Evolutionary conservation across 2,888 invertebrate genomes (phyloP).

Genomic region (Frankliniella intonsa): DNA sequence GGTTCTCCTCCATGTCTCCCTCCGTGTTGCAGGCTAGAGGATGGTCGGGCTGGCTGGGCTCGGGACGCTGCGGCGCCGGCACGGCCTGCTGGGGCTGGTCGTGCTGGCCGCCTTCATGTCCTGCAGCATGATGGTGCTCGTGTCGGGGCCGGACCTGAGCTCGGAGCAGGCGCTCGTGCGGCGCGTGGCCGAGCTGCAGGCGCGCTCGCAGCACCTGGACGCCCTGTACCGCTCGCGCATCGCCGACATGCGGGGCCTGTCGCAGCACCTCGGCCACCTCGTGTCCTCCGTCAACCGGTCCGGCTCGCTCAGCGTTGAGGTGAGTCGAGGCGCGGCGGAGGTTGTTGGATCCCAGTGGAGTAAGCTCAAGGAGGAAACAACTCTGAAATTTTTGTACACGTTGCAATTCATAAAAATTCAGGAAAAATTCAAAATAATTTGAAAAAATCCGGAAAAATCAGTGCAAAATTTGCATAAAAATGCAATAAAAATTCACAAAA

Average conservation of each 20-base stretch:
- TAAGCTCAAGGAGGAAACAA: too few species aligned
- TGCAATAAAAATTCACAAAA: too few species aligned
- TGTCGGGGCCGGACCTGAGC: conserved; percentile 52
- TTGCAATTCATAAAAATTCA: too few species aligned
- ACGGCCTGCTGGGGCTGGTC: conserved; percentile 14
- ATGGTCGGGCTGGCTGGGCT: conserved; percentile 17
- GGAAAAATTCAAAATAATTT: too few species aligned
- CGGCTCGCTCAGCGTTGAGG: conserved; percentile 48
- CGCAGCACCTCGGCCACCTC: conserved; percentile 58
- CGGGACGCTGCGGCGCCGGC: conserved; percentile 3
- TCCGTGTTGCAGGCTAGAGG: background rate
- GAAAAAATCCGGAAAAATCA: too few species aligned
- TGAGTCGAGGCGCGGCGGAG: conserved; percentile 38
- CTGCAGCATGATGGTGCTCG: conserved; percentile 12
- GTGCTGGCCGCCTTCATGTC: conserved; percentile 19
- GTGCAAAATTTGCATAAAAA: too few species aligned
- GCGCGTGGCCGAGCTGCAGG: conserved; percentile 69
- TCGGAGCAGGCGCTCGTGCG: conserved; percentile 63
- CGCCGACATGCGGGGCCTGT: conserved; percentile 67
- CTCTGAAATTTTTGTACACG: too few species aligned
- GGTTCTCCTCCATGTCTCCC: background rate
- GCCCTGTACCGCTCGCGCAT: conserved; percentile 70
- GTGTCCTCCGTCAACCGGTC: conserved; percentile 39
- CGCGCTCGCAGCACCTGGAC: conserved; percentile 72
- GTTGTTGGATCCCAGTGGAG: too few species aligned